Percentiles rank a stretch among this genome's conserved stretches.
Evolutionary conservation across 1,140 invertebrate species (phyloP).

Genomic region (Rhizoglyphus robini): DNA sequence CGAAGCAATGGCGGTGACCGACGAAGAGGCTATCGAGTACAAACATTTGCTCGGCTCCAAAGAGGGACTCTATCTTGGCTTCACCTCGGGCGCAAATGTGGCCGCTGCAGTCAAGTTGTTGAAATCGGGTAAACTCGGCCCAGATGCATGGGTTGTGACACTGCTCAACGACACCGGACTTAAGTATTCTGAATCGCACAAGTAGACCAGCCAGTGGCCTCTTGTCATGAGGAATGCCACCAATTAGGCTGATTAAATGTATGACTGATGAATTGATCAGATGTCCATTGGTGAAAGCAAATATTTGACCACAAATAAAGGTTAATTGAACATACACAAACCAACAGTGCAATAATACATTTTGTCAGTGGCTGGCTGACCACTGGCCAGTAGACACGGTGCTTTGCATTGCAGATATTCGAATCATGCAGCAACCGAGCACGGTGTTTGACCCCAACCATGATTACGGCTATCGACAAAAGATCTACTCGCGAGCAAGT

Average conservation of each 20-base stretch:
- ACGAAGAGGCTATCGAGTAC: constrained; percentile 21
- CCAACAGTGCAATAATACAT: too few relatives aligned
- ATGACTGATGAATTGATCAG: too few relatives aligned
- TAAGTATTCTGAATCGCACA: constrained; percentile 18
- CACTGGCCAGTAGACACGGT: too few relatives aligned
- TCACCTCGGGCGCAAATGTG: constrained; percentile 19
- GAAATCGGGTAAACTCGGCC: constrained; percentile 11
- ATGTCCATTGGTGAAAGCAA: too few relatives aligned
- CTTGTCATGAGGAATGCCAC: not conserved
- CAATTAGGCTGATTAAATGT: not conserved
- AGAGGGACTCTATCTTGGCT: constrained; percentile 20
- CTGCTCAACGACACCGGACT: constrained; percentile 20
- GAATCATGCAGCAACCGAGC: too few relatives aligned
- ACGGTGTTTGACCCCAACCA: too few relatives aligned
- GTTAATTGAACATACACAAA: too few relatives aligned
- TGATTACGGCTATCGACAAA: not conserved
- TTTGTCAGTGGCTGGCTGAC: too few relatives aligned
- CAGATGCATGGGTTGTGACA: constrained; percentile 20
- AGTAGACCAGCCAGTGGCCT: not conserved
- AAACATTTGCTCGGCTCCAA: constrained; percentile 16
- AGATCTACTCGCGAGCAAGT: not conserved
- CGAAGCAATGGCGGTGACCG: constrained; percentile 13
- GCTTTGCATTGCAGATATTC: too few relatives aligned
- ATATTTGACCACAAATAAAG: too few relatives aligned
- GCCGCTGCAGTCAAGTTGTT: constrained; percentile 20